Conservation (phyloP, 2,888 invertebrate species). For the Tinea semifulvella region DNA sequence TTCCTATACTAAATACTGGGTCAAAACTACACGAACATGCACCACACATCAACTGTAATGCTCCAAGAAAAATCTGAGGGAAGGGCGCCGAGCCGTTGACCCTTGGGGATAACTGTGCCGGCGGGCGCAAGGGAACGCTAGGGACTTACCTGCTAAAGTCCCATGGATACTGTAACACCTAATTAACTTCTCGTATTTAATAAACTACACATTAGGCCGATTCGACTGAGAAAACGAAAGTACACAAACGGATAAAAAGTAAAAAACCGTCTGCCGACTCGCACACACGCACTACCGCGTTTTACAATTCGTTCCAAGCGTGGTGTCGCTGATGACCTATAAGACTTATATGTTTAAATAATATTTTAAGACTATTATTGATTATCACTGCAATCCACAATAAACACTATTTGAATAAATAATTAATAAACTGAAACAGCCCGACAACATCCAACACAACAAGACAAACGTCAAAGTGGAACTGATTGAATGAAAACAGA, state of each 20-base stretch:
- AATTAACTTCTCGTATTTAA: slow-evolving; percentile 9
- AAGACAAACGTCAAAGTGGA: slow-evolving; percentile 2
- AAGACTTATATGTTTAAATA: background rate
- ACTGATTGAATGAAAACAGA: slow-evolving; percentile 9
- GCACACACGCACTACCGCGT: background rate
- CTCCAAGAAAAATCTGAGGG: too few relatives aligned
- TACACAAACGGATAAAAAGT: slow-evolving; percentile 16
- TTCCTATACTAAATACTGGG: too few relatives aligned
- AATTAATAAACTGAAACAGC: background rate
- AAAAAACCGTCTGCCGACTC: slow-evolving; percentile 15
- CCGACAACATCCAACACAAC: too few relatives aligned
- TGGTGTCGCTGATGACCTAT: background rate
- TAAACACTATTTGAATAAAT: background rate
- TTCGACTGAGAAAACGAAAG: slow-evolving; percentile 19
- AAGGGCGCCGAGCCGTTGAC: background rate
- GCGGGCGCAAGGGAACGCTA: background rate
- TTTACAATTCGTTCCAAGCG: background rate
- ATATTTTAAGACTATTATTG: background rate
- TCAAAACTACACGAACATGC: too few relatives aligned
- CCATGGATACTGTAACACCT: slow-evolving; percentile 42
- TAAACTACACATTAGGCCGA: slow-evolving; percentile 15
- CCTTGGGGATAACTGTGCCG: slow-evolving; percentile 1
- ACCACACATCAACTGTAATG: too few relatives aligned
- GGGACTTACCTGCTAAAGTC: slow-evolving; percentile 42
- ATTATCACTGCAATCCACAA: background rate